Percentiles rank a stretch among this genome's conserved stretches.
Evolutionary conservation across 2,888 invertebrate species (phyloP).

Genomic region (Heteromurus nitidus): DNA sequence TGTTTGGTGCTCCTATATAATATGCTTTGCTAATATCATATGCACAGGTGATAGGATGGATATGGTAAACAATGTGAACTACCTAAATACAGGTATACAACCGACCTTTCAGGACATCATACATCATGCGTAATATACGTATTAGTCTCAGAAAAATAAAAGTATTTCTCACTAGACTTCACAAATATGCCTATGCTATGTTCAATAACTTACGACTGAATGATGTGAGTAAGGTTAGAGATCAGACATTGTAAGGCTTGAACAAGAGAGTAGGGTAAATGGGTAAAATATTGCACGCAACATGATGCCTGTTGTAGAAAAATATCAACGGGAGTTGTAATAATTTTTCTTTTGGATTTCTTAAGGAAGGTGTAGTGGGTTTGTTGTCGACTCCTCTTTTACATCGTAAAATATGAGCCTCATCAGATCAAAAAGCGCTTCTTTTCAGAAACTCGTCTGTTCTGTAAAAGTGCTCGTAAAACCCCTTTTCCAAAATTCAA

Average conservation of each 20-base stretch:
- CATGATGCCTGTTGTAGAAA: not conserved
- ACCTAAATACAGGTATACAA: too few relatives aligned
- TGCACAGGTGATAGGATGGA: too few relatives aligned
- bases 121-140: too few relatives aligned
- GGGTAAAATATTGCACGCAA: slow-evolving; percentile 13
- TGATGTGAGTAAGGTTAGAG: too few relatives aligned
- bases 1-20: too few relatives aligned
- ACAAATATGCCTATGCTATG: too few relatives aligned
- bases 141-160: too few relatives aligned
- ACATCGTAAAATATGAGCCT: slow-evolving; percentile 67
- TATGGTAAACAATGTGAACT: too few relatives aligned
- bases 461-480: slow-evolving; percentile 50
- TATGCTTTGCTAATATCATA: too few relatives aligned
- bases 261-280: slow-evolving; percentile 12
- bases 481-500: slow-evolving; percentile 36
- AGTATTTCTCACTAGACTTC: too few relatives aligned
- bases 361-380: slow-evolving; percentile 17
- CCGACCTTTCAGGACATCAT: too few relatives aligned
- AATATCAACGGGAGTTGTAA: slow-evolving; percentile 29
- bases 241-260: slow-evolving; percentile 52
- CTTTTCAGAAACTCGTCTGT: slow-evolving; percentile 28
- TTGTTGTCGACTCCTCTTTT: slow-evolving; percentile 70
- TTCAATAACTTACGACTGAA: too few relatives aligned
- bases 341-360: slow-evolving; percentile 10
- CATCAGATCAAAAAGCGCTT: slow-evolving; percentile 49